Evolutionary conservation across 2,888 invertebrate genomes (phyloP).

Genomic region (Parelbella ahira): DNA sequence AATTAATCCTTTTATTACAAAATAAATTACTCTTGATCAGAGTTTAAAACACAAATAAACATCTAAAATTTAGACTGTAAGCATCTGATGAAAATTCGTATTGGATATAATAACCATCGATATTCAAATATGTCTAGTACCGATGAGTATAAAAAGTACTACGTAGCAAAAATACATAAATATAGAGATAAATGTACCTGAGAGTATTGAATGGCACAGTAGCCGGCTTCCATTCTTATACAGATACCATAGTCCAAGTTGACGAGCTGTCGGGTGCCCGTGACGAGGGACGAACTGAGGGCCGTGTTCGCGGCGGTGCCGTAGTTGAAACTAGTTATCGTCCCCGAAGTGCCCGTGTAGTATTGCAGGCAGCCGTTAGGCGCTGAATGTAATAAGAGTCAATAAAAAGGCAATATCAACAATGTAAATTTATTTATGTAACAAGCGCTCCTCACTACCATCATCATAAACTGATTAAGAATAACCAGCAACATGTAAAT

Average conservation of each 20-base stretch:
- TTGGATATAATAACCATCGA: too few relatives aligned
- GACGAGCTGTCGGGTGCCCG: conserved; percentile 86
- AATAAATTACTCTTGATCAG: too few relatives aligned
- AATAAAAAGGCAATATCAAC: too few relatives aligned
- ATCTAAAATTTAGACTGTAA: too few relatives aligned
- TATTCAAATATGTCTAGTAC: too few relatives aligned
- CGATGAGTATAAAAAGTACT: too few relatives aligned
- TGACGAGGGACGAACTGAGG: conserved; percentile 74
- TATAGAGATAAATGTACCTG: conserved; percentile 48
- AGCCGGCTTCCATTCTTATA: conserved; percentile 85
- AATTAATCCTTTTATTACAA: too few relatives aligned
- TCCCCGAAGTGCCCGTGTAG: conserved; percentile 82
- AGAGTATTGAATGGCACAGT: conserved; percentile 86
- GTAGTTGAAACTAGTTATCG: conserved; percentile 88
- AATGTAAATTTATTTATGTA: too few relatives aligned
- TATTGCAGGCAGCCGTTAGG: conserved; percentile 90
- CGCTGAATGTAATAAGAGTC: conserved; percentile 77
- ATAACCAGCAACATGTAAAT: not conserved
- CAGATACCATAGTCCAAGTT: conserved; percentile 89
- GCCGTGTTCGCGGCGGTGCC: conserved; percentile 82
- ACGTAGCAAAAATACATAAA: too few relatives aligned
- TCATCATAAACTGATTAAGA: not conserved
- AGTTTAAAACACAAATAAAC: too few relatives aligned
- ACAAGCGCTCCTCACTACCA: not conserved
- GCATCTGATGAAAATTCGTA: too few relatives aligned